Evolutionary conservation across 2,888 invertebrate species (phyloP).

Genomic region (Halocaridina rubra): DNA sequence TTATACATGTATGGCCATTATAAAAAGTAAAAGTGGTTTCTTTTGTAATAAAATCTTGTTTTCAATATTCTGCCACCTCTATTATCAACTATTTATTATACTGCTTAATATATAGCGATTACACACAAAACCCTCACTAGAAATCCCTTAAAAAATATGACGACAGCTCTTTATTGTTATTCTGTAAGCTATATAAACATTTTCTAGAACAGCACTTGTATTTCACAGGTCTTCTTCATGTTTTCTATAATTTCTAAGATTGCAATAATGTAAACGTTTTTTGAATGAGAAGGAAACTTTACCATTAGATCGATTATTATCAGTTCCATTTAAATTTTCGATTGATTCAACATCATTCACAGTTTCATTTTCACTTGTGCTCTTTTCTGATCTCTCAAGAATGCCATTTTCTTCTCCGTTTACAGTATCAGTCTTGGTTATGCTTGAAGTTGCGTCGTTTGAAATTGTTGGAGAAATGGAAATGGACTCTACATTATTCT

Average conservation of each 20-base stretch:
- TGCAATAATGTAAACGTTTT: constrained; percentile 18
- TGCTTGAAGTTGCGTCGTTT: constrained; percentile 9
- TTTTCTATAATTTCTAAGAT: constrained; percentile 48
- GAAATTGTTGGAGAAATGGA: neutral
- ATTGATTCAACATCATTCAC: too few species aligned
- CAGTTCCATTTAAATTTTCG: constrained; percentile 1
- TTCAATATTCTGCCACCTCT: too few species aligned
- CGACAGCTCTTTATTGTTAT: too few species aligned
- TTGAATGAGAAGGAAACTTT: constrained; percentile 26
- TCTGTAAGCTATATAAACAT: neutral
- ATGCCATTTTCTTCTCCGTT: constrained; percentile 31
- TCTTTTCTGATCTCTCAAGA: constrained; percentile 25
- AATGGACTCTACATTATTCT: neutral
- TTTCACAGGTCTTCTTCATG: constrained; percentile 48
- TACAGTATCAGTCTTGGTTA: constrained; percentile 25
- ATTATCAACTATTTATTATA: too few species aligned
- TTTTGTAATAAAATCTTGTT: too few species aligned
- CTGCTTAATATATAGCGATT: too few species aligned
- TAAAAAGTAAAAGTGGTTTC: too few species aligned
- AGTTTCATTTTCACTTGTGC: neutral
- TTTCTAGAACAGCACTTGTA: neutral
- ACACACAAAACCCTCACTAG: too few species aligned
- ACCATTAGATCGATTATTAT: constrained; percentile 2
- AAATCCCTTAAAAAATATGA: too few species aligned
- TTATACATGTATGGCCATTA: too few species aligned